These are phyloP conservation scores for Pseudochirops corinnae DNA, from an alignment of 2,797 vertebrate genomes.

Conservation along the genomic window DNA sequence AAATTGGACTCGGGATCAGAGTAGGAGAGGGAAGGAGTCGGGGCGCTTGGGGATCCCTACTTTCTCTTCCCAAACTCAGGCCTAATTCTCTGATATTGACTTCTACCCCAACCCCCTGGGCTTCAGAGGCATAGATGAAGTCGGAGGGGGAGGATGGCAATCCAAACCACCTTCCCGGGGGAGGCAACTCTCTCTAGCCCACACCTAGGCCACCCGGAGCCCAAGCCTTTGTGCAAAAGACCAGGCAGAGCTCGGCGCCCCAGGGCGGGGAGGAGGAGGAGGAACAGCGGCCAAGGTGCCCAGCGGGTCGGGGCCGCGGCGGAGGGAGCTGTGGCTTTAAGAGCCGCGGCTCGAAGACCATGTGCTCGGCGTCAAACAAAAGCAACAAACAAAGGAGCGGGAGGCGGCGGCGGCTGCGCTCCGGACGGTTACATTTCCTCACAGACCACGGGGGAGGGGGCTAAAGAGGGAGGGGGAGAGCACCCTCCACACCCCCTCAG, in stretches of 20 bases:
- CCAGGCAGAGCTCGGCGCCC: not conserved
- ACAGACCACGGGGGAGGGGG: conserved; percentile 28
- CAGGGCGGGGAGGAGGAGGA: not conserved
- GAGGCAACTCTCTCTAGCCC: not conserved
- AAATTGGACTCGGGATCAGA: not conserved
- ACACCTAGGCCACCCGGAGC: not conserved
- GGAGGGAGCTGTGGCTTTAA: conserved; percentile 89
- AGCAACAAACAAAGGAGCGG: conserved; percentile 95
- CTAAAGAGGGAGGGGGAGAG: conserved; percentile 71
- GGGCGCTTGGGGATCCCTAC: not conserved
- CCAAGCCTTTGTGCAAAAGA: not conserved
- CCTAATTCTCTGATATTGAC: not conserved
- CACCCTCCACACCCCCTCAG: conserved; percentile 53
- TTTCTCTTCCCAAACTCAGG: not conserved
- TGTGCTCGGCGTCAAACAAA: conserved; percentile 97
- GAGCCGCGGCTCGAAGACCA: conserved; percentile 90
- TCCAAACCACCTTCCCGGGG: not conserved
- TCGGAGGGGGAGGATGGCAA: not conserved
- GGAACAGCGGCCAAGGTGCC: not conserved
- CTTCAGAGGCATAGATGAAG: not conserved
- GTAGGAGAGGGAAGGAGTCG: not conserved
- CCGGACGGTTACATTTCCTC: conserved; percentile 32
- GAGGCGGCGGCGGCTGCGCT: conserved; percentile 75
- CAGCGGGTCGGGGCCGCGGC: not conserved
- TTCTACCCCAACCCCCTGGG: not conserved